Evolutionary conservation across 2,113 vertebrate species (phyloP).

Genomic region (Chlamydotis undulata): DNA sequence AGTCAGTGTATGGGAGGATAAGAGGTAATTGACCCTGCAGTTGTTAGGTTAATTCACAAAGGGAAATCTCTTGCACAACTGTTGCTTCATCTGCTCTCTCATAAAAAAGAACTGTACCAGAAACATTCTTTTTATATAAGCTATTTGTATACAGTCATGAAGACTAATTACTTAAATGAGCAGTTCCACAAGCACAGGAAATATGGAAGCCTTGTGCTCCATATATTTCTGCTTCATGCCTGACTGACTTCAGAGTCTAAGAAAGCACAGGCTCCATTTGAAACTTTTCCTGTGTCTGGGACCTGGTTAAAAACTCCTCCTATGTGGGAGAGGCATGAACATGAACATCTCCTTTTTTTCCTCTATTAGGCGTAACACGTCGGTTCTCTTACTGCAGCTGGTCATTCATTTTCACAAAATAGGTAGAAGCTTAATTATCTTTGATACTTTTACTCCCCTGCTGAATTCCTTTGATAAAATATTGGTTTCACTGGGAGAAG

Average conservation of each 20-base stretch:
- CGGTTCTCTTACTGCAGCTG: not conserved
- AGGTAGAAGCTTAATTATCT: not conserved
- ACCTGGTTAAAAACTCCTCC: not conserved
- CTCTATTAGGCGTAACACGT: not conserved
- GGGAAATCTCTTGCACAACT: slow-evolving; percentile 42
- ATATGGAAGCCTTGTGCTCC: not conserved
- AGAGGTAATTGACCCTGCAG: slow-evolving; percentile 57
- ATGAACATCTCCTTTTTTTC: not conserved
- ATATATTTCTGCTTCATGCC: slow-evolving; percentile 23
- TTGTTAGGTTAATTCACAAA: slow-evolving; percentile 49
- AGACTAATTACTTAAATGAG: slow-evolving; percentile 29
- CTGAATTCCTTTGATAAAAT: not conserved
- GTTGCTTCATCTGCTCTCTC: slow-evolving; percentile 8
- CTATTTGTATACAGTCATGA: slow-evolving; percentile 23
- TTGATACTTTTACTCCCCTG: not conserved
- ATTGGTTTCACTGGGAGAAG: not conserved
- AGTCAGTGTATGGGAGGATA: not conserved
- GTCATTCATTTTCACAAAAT: slow-evolving; percentile 1
- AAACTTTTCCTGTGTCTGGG: not conserved
- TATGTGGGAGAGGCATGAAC: not conserved
- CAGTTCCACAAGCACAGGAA: slow-evolving; percentile 31
- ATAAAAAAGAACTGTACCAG: not conserved
- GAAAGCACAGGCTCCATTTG: not conserved
- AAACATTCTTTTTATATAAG: not conserved
- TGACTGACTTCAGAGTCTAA: slow-evolving; percentile 6